These are phyloP conservation scores for Eulemur coronatus DNA, from an alignment of 2,797 vertebrate species.

Conservation along the genomic window DNA sequence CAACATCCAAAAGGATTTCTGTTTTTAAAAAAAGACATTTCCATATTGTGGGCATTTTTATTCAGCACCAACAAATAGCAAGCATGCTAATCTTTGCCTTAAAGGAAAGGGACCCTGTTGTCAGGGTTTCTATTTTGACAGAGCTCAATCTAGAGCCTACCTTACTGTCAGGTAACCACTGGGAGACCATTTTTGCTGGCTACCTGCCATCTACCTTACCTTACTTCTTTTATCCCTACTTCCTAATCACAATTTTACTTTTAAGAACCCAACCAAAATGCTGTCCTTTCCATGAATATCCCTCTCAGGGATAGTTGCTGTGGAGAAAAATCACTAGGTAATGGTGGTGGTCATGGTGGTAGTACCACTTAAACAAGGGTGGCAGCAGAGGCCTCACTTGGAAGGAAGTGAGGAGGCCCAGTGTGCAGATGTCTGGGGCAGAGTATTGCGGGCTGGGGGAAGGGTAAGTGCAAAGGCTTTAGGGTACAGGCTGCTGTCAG, in stretches of 20 bases:
- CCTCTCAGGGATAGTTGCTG: background rate
- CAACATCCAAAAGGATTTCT: background rate
- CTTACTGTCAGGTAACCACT: background rate
- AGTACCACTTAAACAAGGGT: background rate
- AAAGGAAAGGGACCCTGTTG: background rate
- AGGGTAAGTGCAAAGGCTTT: background rate
- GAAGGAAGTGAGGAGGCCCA: background rate
- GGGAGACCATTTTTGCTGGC: background rate
- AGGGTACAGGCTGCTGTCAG: background rate
- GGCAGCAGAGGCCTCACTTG: background rate
- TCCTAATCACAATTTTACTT: background rate
- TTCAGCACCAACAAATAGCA: background rate
- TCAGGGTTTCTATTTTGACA: background rate
- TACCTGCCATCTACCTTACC: background rate
- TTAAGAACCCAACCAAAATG: background rate
- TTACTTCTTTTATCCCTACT: background rate
- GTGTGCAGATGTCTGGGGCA: no score
- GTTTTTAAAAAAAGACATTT: background rate
- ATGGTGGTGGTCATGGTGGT: background rate
- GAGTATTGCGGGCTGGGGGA: background rate
- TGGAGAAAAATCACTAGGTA: background rate
- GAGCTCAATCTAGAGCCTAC: background rate
- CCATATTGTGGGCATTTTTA: background rate
- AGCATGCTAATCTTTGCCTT: background rate
- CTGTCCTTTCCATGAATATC: background rate